These are phyloP conservation scores for Oreochromis niloticus DNA, from an alignment of 2,113 vertebrate genomes.

Conservation along the genomic window DNA sequence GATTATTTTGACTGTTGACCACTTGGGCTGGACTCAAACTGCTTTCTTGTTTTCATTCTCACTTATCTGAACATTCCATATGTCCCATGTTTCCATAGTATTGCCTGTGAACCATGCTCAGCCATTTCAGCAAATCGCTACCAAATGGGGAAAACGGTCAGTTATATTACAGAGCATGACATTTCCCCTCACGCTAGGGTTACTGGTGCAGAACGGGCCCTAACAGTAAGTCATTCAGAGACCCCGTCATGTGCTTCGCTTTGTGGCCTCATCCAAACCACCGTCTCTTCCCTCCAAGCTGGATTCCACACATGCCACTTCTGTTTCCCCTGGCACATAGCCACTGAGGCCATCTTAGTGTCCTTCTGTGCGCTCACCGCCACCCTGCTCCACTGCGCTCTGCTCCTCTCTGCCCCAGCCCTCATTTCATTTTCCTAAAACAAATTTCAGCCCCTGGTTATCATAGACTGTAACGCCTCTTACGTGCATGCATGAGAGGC, in stretches of 20 bases:
- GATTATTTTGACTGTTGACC: conserved; percentile 50
- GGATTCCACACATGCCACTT: conserved; percentile 66
- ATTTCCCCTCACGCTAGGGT: not conserved
- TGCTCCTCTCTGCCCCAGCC: conserved; percentile 18
- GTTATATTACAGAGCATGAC: conserved; percentile 28
- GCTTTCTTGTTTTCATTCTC: conserved; percentile 45
- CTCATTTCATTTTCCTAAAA: conserved; percentile 61
- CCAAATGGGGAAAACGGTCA: conserved; percentile 60
- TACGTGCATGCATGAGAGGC: conserved; percentile 36
- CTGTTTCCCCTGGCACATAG: conserved; percentile 60
- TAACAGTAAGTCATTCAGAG: conserved; percentile 64
- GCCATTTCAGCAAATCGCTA: conserved; percentile 59
- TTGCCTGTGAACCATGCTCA: conserved; percentile 35
- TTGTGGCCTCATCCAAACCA: conserved; percentile 51
- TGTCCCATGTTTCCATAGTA: conserved; percentile 43
- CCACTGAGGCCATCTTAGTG: conserved; percentile 46
- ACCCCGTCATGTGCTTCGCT: conserved; percentile 53
- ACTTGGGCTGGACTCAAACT: not conserved
- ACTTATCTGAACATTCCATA: conserved; percentile 59
- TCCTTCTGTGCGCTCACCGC: conserved; percentile 48
- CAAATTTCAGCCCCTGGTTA: conserved; percentile 39
- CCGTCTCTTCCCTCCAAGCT: conserved; percentile 37
- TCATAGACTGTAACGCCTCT: conserved; percentile 27
- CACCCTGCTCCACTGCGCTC: not conserved
- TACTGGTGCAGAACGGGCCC: conserved; percentile 33